Base-by-base conservation (phyloP, 2,797 vertebrate genomes). In the Sebastes jordani region DNA sequence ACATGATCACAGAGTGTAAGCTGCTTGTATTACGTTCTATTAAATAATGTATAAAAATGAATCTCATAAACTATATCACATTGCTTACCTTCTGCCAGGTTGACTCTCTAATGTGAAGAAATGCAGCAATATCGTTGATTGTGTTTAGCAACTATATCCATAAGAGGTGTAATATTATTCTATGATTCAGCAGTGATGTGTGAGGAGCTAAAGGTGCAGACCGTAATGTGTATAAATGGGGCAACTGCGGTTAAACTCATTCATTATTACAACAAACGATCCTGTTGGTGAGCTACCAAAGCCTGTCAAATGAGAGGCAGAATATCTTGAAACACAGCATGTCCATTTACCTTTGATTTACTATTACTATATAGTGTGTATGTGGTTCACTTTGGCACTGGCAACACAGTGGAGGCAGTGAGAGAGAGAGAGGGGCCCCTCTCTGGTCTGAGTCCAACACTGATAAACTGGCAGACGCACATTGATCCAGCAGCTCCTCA, bases 381-480 rank as follows among this genome's bases (percentile, higher is more conserved):
- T 52, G 64, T 49, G 52, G 38, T 76, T 73, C 58, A 73, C 76
- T 85, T 72, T 74, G 62, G 71, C 64, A 56, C 27, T 58, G 68
- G 74, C 49, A 78, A 73, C 58, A 80, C 34, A 71, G 63, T 60
- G 65, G 25, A 78, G 38, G 61, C 77, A 72, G 64, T 62, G 65
- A 49, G 46, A 20, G 75, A 78, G 42, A 3, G 75, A 78, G 59
- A 71, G 76, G 58, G 72, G 58, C 73, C 72, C 58, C 79, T 84
- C 62, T 77, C 58, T 86, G 78, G 82, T 84, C 84, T 71, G 52
- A 54, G 49, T 89, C 82, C 88, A 89, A 52, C 83, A 82, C 86
- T 89, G 90, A 93, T 91, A 88, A 91, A 90, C 80, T 89, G 66
- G 71, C 80, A 86, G 80, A 82, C 78, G 76, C 60, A 68, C 63